Conservation (phyloP, 30 jellyfish, hydroid and myxozoan genomes). For the Chrysaora quinquecirrha region DNA sequence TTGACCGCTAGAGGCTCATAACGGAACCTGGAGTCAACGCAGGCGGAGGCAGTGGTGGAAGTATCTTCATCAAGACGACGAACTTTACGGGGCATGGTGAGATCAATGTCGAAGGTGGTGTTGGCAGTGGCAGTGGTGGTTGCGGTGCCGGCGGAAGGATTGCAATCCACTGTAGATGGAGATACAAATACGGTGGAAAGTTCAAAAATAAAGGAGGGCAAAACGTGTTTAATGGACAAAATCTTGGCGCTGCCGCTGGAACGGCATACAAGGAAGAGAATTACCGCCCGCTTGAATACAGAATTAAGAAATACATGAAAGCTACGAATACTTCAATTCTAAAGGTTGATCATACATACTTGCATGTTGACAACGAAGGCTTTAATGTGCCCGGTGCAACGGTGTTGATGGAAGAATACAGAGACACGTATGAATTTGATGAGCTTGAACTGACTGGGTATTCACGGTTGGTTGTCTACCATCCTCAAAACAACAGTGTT, state of each 20-base stretch:
- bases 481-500: slow-evolving; percentile 37
- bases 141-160: slow-evolving; percentile 81
- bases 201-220: slow-evolving; percentile 64
- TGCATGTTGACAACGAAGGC: slow-evolving; percentile 72
- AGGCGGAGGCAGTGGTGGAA: slow-evolving; percentile 82
- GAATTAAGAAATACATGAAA: slow-evolving; percentile 39
- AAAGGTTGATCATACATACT: slow-evolving; percentile 59
- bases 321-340: slow-evolving; percentile 34
- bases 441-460: slow-evolving; percentile 68
- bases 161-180: slow-evolving; percentile 71
- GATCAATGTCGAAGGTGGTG: slow-evolving; percentile 61
- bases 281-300: slow-evolving; percentile 52
- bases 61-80: slow-evolving; percentile 64
- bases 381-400: slow-evolving; percentile 70
- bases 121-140: slow-evolving; percentile 69
- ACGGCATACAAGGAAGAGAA: slow-evolving; percentile 72
- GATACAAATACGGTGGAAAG: slow-evolving; percentile 67
- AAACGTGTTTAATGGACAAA: not conserved
- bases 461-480: slow-evolving; percentile 54
- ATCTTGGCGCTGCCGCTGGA: slow-evolving; percentile 78
- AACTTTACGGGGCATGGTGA: slow-evolving; percentile 75
- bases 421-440: slow-evolving; percentile 44
- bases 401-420: slow-evolving; percentile 55
- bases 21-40: slow-evolving; percentile 66
- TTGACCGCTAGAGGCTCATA: slow-evolving; percentile 66